phyloP scores from a whole-genome alignment of 1,140 invertebrate genomes.

The Cyclargus thomasi region DNA sequence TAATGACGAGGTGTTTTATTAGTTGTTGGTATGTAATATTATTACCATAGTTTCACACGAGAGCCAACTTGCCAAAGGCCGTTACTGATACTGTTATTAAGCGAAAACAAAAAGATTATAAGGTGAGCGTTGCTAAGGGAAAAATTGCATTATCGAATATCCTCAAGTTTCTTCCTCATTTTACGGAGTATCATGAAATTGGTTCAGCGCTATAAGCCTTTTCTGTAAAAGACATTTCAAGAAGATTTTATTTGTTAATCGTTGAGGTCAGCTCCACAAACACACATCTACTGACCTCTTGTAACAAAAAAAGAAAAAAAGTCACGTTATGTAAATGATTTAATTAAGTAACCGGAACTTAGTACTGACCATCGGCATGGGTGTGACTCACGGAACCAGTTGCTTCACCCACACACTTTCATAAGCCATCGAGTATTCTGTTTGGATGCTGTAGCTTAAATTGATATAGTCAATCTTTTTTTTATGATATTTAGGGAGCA shows the following conservation, averaged over 20 bases:
- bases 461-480: not conserved
- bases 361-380: not conserved
- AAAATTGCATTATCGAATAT: too few relatives aligned
- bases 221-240: too few relatives aligned
- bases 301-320: not conserved
- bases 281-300: not conserved
- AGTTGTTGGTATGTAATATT: not conserved
- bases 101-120: too few relatives aligned
- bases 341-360: conserved; percentile 1
- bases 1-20: not conserved
- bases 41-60: too few relatives aligned
- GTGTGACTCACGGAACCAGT: not conserved
- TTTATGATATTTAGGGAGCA: too few relatives aligned
- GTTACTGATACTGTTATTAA: too few relatives aligned
- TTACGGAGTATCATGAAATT: too few relatives aligned
- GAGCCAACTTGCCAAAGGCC: too few relatives aligned
- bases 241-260: not conserved
- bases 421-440: not conserved
- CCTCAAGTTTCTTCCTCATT: too few relatives aligned
- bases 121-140: too few relatives aligned
- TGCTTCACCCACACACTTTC: not conserved
- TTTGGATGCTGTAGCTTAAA: not conserved
- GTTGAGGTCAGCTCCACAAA: not conserved
- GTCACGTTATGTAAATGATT: not conserved
- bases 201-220: too few relatives aligned